These are phyloP conservation scores for Hippoglossus stenolepis DNA, from an alignment of 2,113 vertebrate genomes.

Conservation along the genomic window DNA sequence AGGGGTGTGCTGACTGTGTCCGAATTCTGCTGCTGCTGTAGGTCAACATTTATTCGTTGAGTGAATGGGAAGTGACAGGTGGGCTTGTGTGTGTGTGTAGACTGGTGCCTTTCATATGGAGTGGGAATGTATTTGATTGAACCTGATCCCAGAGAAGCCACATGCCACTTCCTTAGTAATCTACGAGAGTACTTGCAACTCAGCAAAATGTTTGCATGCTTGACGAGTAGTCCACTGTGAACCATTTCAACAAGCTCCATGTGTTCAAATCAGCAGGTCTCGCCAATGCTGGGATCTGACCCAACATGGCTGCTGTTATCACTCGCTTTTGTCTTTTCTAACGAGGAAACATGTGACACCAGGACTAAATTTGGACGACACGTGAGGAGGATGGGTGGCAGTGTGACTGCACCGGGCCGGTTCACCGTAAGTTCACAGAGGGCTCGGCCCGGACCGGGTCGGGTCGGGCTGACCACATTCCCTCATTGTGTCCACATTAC, in stretches of 20 bases:
- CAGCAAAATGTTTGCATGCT: not conserved
- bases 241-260: not conserved
- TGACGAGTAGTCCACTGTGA: not conserved
- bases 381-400: constrained; percentile 25
- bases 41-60: not conserved
- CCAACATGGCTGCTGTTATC: not conserved
- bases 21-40: not conserved
- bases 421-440: not conserved
- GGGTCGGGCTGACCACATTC: constrained; percentile 65
- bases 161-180: not conserved
- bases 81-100: no score
- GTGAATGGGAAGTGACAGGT: not conserved
- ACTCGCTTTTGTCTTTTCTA: constrained; percentile 30
- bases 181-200: not conserved
- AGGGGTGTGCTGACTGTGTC: not conserved
- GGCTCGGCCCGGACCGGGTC: not conserved
- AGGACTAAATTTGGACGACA: constrained; percentile 48
- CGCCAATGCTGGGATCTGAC: not conserved
- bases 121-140: no score
- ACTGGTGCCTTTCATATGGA: not conserved
- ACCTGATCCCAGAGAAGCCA: not conserved
- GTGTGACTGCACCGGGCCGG: not conserved
- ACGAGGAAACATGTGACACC: constrained; percentile 47
- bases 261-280: not conserved
- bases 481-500: constrained; percentile 84